Base-by-base conservation (phyloP, 2,113 vertebrate species). In the Xenopus tropicalis region DNA sequence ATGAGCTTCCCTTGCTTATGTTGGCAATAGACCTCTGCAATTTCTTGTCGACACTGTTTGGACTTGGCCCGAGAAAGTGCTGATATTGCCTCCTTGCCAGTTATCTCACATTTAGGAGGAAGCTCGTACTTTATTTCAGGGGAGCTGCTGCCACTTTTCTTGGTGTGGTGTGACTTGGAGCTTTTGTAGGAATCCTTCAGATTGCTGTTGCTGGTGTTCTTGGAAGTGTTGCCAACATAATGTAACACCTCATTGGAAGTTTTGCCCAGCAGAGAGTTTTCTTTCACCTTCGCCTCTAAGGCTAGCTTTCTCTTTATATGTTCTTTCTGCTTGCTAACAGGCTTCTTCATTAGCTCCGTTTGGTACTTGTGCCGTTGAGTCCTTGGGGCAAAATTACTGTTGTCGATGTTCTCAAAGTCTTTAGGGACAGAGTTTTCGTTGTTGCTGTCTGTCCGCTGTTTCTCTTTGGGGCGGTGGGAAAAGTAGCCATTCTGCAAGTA, bases 361-460 rank as follows among this genome's bases (percentile, higher is more conserved):
- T 90, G 85, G 75, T 89, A 93, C 61, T 92, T 93, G 81, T 95
- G 94, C 29, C 91, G 91, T 75, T 96, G 96, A 17, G 93, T 91
- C 78, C 95, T 93, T 0, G 94, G 92, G 11, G 89, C 95, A 61
- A 98, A 98, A 88, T 99, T 98, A 83, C 97, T 99, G 80, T 98
- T 98, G 88, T 99, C 97, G 69, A 98, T 90, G 24, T 93, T 98
- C 85, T 99, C 97, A 80, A 99, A 99, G 83, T 98, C 97, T 86
- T 97, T 99, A 72, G 97, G 97, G 22, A 99, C 97, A 0, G 97
- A 99, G 80, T 99, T 99, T 82, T 99, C 97, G 0, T 98, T 99
- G 90, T 99, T 99, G 90, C 96, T 98, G 89, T 99, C 97, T 0
- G 96, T 96, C 17, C 91, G 85, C 11, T 79, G 91, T 88, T 91